Evolutionary conservation across 2,888 invertebrate genomes (phyloP), one percentile per base, ranked within the genome.

Genomic region (Hirudinaria manillensis): DNA sequence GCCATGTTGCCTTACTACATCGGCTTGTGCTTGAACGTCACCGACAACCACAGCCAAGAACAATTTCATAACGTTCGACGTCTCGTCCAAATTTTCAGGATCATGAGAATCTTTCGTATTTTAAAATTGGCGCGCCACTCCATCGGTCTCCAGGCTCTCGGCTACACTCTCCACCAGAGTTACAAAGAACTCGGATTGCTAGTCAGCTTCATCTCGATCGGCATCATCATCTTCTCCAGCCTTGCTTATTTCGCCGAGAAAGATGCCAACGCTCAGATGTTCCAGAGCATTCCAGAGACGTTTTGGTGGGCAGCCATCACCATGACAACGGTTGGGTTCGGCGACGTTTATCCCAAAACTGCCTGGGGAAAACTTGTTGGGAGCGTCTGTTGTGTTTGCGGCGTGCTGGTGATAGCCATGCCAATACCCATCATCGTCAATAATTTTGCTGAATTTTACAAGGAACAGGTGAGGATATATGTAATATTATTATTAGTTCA

Each of bases 391-490:
- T 98, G 97, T 91, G 94, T 99, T 89, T 98, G 98, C 91, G 99
- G 99, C 89, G 98, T 99, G 88, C 91, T 99, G 91, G 98, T 98
- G 90, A 94, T 99, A 91, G 98, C 98, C 90, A 92, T 99, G 90
- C 99, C 99, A 90, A 98, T 99, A 91, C 98, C 99, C 88, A 98
- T 99, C 90, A 98, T 99, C 89, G 99, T 99, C 89, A 97, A 97
- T 91, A 98, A 98, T 91, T 98, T 98, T 90, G 96, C 97, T 89
- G 97, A 97, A 91, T 98, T 97, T 90, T 98, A 98, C 90, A 97
- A 97, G 90, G 97, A 97, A 87, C 97, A 97, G 91, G 96, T 97
- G 95, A 55, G 76, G 2, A 10, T 70, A 1, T 70, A 19, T 68
- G n/a, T 27, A 21, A 6, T 24, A 61, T 2, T n/a, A n/a, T n/a